Base-by-base conservation (phyloP, 2,888 invertebrate species). In the Bugula neritina region DNA sequence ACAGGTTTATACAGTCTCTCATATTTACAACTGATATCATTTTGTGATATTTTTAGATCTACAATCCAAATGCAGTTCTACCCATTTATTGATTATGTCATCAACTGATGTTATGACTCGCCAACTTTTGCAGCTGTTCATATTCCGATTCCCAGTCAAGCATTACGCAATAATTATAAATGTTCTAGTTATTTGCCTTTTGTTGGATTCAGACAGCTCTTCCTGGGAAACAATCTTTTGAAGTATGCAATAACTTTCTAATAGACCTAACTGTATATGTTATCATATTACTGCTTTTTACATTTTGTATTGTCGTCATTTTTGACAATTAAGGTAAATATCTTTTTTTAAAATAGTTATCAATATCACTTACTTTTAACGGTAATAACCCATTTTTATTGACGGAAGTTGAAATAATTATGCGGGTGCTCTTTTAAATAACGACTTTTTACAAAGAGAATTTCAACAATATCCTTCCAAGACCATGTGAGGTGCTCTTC, bases 61-160 rank as follows among this genome's bases (percentile, higher is more conserved):
- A 63, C 31, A 31, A 31, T n/a, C 27, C 63, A 27, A 63, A 63
- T 34, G 27, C 63, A 2, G 31, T 63, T 1, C 21, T 63, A 31
- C 63, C 63, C 2, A 63, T 63, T 29, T 63, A 63, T 63, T 63
- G 63, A n/a, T n/a, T n/a, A n/a, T n/a, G n/a, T n/a, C n/a, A n/a
- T n/a, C n/a, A n/a, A n/a, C n/a, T n/a, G n/a, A n/a, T n/a, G n/a
- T n/a, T n/a, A n/a, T n/a, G n/a, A n/a, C n/a, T n/a, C n/a, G n/a
- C n/a, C n/a, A n/a, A n/a, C n/a, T n/a, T n/a, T n/a, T n/a, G n/a
- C n/a, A n/a, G n/a, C n/a, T n/a, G n/a, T n/a, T n/a, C n/a, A n/a
- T n/a, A n/a, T n/a, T n/a, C n/a, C n/a, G n/a, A n/a, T n/a, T n/a
- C n/a, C n/a, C n/a, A n/a, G n/a, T n/a, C n/a, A n/a, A n/a, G n/a